These are phyloP conservation scores for Dasypolia templi DNA, from an alignment of 2,888 invertebrate genomes.

Conservation along the genomic window DNA sequence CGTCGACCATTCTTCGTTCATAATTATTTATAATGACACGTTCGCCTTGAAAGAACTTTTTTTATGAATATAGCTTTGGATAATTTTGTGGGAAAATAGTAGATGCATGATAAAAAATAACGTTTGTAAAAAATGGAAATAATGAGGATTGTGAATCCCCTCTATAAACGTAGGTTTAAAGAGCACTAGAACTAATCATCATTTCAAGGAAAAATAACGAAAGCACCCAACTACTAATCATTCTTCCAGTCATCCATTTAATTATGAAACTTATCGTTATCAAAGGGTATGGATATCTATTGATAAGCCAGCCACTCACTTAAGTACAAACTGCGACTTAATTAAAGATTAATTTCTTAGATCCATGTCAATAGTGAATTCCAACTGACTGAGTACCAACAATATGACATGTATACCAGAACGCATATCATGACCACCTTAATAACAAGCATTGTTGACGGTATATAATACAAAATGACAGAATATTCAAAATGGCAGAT, in stretches of 20 bases:
- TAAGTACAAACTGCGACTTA: not conserved
- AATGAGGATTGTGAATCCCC: not conserved
- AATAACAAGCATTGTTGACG: too few species aligned
- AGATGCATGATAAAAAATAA: too few species aligned
- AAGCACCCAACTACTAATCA: not conserved
- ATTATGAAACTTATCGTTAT: conserved; percentile 28
- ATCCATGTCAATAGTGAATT: conserved; percentile 1
- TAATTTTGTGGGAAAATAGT: not conserved
- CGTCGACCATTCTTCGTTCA: conserved; percentile 24
- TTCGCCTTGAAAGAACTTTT: conserved; percentile 7
- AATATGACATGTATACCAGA: too few species aligned
- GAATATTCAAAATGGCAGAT: too few species aligned
- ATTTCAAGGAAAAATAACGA: conserved; percentile 12
- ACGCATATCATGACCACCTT: too few species aligned
- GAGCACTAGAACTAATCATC: not conserved
- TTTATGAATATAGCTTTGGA: not conserved
- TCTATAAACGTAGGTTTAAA: not conserved
- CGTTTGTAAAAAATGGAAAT: too few species aligned
- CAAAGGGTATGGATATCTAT: not conserved
- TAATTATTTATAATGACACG: conserved; percentile 30
- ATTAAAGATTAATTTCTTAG: not conserved
- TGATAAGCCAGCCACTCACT: conserved; percentile 4
- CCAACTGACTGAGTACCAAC: too few species aligned
- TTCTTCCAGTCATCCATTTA: not conserved
- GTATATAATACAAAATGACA: too few species aligned